Evolutionary conservation across 2,113 vertebrate species (phyloP), one percentile per base, ranked within the genome.

Genomic region (Bambusicola thoracicus): DNA sequence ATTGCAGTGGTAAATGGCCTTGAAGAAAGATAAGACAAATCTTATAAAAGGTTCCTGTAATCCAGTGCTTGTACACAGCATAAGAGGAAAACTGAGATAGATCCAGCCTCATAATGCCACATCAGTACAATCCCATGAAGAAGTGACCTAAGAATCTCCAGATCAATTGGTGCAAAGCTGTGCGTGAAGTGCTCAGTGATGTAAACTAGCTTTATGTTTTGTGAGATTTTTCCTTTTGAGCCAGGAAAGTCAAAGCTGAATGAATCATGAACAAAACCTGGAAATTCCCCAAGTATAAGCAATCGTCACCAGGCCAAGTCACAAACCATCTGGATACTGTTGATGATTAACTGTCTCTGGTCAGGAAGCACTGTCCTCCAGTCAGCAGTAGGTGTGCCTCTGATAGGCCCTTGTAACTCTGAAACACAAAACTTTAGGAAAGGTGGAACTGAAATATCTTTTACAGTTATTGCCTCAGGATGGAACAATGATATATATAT

Each of bases 181-280:
- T 19, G 12, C 72, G 49, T 69, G 32, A 89, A 89, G 55, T 63
- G 48, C 49, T 85, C 38, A 69, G 1, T 22, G 87, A 55, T 11
- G 38, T 25, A 74, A 85, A 76, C 36, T 43, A 48, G 68, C 67
- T 62, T 79, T 27, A n/a, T 29, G 68, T 63, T 95, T 56, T 84
- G 58, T 34, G 44, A 92, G 62, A 84, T 82, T 74, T 94, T 93
- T 66, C 49, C 58, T 86, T 66, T 87, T 56, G 43, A 92, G 59
- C 43, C 2, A 2, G 72, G 49, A 55, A 91, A 93, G 67, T 94
- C 85, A 92, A 92, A 92, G 65, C 87, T 85, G 94, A 91, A 92
- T 90, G 92, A 92, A 93, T 95, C 79, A 92, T 17, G 63, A 89
- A 89, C 55, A 89, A 94, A 96, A 93, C 65, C 89, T 93, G 93